Evolutionary conservation across 1,140 invertebrate species (phyloP).

Genomic region (Alviniconcha marisindica): DNA sequence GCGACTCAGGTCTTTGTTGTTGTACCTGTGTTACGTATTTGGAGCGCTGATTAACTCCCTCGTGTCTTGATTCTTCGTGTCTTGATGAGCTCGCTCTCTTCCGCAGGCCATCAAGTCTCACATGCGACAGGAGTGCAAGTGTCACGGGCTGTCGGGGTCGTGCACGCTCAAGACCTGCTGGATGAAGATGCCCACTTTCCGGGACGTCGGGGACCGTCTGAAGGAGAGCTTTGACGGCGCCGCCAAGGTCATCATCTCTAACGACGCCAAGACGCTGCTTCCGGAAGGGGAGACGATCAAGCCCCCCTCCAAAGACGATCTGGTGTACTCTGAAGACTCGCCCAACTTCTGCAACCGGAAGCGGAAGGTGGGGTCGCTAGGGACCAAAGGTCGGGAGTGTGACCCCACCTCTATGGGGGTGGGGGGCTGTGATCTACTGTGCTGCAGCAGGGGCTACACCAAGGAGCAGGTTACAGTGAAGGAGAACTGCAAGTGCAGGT

Average conservation of each 20-base stretch:
- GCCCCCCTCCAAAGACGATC: constrained; percentile 89
- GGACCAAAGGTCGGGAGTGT: constrained; percentile 71
- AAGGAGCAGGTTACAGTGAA: constrained; percentile 54
- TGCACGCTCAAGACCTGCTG: constrained; percentile 97
- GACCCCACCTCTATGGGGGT: constrained; percentile 73
- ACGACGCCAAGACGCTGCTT: constrained; percentile 65
- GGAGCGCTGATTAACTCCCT: too few relatives aligned
- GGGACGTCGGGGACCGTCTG: constrained; percentile 87
- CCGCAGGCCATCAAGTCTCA: constrained; percentile 65
- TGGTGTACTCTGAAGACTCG: constrained; percentile 91
- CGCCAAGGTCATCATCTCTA: constrained; percentile 81
- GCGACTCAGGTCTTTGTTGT: too few relatives aligned
- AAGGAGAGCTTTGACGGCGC: constrained; percentile 89
- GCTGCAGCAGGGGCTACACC: constrained; percentile 72
- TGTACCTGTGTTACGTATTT: too few relatives aligned
- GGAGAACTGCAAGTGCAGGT: constrained; percentile 70
- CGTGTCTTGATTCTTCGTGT: too few relatives aligned
- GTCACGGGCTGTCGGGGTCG: constrained; percentile 96
- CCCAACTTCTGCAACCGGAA: constrained; percentile 90
- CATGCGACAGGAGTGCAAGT: constrained; percentile 84
- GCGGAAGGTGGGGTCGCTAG: constrained; percentile 62
- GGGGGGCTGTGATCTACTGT: constrained; percentile 77
- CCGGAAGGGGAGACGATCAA: constrained; percentile 76
- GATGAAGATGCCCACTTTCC: constrained; percentile 91
- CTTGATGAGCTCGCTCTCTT: not conserved